Evolutionary conservation across 2,888 invertebrate genomes (phyloP), one percentile per base, ranked within the genome.

Genomic region (Tetragonula carbonaria): DNA sequence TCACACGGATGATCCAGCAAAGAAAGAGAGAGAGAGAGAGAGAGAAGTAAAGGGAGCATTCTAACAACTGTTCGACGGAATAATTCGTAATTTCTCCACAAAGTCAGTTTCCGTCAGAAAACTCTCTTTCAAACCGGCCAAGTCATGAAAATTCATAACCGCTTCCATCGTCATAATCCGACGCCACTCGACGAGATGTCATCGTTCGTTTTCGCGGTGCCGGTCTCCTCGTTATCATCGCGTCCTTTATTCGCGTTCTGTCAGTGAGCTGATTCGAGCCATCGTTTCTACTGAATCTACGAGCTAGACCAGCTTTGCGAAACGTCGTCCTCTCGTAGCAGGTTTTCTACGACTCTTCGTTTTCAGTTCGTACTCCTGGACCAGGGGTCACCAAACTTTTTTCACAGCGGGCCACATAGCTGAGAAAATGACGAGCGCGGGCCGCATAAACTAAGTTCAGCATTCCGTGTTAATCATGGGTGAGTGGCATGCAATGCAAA

Each of bases 161-260:
- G 57, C 28, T 73, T 73, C n/a, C n/a, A 63, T 78, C 57, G 59
- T 77, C 59, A 62, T 77, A 77, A 81, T 71, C 55, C 51, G 33
- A 76, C 70, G 28, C 50, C 65, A 65, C 59, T 62, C 66, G 63
- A 23, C 59, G 74, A 62, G 53, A 76, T 57, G 59, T 80, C 50
- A 67, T 45, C 63, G 77, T 45, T 67, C 81, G 28, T 77, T 38
- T 77, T 72, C 62, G 45, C 51, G 21, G 8, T 38, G 53, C 55
- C 53, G 74, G 74, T 74, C 55, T 28, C 23, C 51, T 75, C 82
- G 71, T 73, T 80, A 80, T 83, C 74, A 82, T 79, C 71, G 59
- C 18, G 50, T 28, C 80, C 75, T 73, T 83, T 73, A 80, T 73
- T 63, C 50, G 73, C 21, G 33, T 71, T 38, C 80, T 80, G 68